phyloP scores from a whole-genome alignment of 1,140 invertebrate species.

The Cecropterus lyciades region DNA sequence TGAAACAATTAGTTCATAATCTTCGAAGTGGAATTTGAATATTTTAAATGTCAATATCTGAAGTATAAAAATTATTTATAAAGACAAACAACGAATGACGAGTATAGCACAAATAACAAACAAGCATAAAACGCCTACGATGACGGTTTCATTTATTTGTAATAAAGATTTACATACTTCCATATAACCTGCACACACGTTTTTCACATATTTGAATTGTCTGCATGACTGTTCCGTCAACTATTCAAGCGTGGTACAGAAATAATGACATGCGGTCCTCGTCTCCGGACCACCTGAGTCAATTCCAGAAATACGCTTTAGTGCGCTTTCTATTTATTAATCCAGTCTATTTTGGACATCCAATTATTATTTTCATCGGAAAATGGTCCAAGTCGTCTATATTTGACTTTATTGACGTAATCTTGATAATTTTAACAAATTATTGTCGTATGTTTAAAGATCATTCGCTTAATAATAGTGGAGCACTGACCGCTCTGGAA shows the following conservation, averaged over 20 bases:
- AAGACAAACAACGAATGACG: too few species aligned
- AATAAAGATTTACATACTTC: neutral
- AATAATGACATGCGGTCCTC: conserved; percentile 46
- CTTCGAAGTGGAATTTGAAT: too few species aligned
- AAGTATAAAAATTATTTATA: too few species aligned
- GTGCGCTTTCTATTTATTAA: conserved; percentile 22
- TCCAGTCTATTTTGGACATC: conserved; percentile 6
- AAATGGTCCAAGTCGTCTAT: neutral
- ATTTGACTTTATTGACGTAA: conserved; percentile 1
- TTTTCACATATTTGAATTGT: neutral
- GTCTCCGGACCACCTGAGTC: conserved; percentile 46
- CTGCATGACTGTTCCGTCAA: conserved; percentile 40
- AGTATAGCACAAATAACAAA: too few species aligned
- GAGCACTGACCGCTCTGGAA: conserved; percentile 14
- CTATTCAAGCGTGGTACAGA: conserved; percentile 38
- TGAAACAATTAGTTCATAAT: too few species aligned
- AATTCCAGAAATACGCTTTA: conserved; percentile 48
- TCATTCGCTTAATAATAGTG: conserved; percentile 1
- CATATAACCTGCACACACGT: neutral
- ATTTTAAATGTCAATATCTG: too few species aligned
- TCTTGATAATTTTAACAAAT: conserved; percentile 5
- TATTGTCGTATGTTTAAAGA: neutral
- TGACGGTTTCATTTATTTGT: neutral
- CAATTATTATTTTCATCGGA: conserved; percentile 14
- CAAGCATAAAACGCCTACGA: too few species aligned